Base-by-base conservation (phyloP, 2,113 vertebrate species). In the Seriola aureovittata region DNA sequence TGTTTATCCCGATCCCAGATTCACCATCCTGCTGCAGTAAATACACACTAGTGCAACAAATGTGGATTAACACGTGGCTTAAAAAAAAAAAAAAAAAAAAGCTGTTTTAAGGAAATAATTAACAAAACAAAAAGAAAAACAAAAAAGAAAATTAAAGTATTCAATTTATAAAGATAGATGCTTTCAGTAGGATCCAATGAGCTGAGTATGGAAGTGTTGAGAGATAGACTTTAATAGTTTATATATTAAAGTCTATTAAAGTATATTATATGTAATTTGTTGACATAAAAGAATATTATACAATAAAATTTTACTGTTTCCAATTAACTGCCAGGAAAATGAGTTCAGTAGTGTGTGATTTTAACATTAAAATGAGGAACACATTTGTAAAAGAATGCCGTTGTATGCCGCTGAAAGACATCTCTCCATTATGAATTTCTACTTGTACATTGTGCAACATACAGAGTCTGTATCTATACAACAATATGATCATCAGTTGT, bases 401-500 rank as follows among this genome's bases (percentile, higher is more conserved):
- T 60, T 34, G 67, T 40, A 34, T 42, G n/a, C 14, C 4, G 14
- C 9, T 48, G 29, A 66, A 66, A 66, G 1, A 40, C n/a, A 50
- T 4, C 2, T 16, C 3, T 50, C 21, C 44, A 42, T 42, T 25
- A 65, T 48, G 5, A 50, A 71, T 52, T 3, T 0, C 19, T 59
- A 3, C 13, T 32, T 5, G 14, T 29, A 58, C 42, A 34, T 71
- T 62, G 40, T 29, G 2, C 29, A 72, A 72, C 70, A 71, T 10
- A 68, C 36, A 52, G 23, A 29, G 46, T 4, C n/a, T 9, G 6
- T 55, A 13, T 71, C 57, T 64, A 44, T 42, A 29, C 23, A 3
- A 72, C 8, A 60, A 9, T 29, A 66, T 82, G 40, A 78, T 55
- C 55, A 78, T 55, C 55, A 57, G 38, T 40, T 79, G 58, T 72